Evolutionary conservation across 2,888 invertebrate genomes (phyloP).

Genomic region (Zootermopsis nevadensis): DNA sequence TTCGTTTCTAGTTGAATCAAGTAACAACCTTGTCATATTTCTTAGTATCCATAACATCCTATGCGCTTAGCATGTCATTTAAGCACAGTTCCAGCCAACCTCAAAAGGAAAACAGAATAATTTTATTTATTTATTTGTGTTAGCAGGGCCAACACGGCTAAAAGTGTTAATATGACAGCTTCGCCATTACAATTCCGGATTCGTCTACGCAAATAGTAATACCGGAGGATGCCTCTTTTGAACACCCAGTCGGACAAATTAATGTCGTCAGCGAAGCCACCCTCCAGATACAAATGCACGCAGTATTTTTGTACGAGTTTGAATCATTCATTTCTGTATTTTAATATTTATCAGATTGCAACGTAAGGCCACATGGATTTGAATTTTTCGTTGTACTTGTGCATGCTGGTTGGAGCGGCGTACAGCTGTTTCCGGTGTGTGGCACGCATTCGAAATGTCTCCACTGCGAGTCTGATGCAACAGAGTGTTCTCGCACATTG

Average conservation of each 20-base stretch:
- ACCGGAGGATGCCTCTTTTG: neutral
- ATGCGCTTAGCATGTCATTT: too few species aligned
- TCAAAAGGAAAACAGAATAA: too few species aligned
- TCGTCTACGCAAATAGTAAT: too few species aligned
- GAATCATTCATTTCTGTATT: neutral
- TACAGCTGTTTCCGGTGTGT: conserved; percentile 33
- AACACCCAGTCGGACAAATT: neutral
- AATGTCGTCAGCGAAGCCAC: neutral
- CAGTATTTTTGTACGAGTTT: neutral
- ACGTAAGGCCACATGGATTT: neutral
- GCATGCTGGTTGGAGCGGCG: conserved; percentile 20
- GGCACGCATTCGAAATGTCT: conserved; percentile 32
- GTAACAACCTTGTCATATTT: too few species aligned
- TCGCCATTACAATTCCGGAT: too few species aligned
- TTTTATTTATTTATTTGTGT: too few species aligned
- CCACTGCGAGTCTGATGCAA: neutral
- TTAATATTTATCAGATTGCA: neutral
- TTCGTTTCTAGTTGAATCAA: too few species aligned
- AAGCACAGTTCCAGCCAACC: too few species aligned
- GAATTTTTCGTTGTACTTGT: neutral
- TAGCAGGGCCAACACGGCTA: too few species aligned
- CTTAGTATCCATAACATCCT: too few species aligned
- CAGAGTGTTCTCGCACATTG: neutral
- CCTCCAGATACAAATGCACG: neutral
- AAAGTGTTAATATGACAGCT: too few species aligned